Evolutionary conservation across 53 echinoderm and acorn worm genomes (phyloP), one percentile per base, ranked within the genome.

Genomic region (Crossaster papposus): DNA sequence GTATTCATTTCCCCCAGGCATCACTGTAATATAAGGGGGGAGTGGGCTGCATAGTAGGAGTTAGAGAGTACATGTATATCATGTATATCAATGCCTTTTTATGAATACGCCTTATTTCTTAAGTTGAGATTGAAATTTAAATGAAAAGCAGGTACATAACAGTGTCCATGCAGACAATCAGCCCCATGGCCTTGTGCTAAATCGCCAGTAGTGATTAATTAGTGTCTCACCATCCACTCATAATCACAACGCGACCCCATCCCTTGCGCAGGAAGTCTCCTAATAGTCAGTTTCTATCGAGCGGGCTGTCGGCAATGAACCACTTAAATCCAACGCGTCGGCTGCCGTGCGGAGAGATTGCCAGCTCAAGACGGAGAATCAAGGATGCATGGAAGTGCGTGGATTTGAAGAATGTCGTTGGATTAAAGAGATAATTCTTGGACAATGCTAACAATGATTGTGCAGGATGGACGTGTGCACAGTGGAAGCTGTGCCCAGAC

Each of bases 191-290:
- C 53, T 33, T 70, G 72, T 53, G 29, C 74, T 35, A 35, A 52
- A 72, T 50, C 17, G 32, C 58, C 73, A 52, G 20, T n/a, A 29
- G 53, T 85, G 85, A 85, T 85, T 85, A 72, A 85, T 85, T 85
- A 54, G 31, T 73, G 51, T 6, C 70, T 50, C 9, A 65, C 34
- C 24, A 34, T 70, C 83, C 17, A 30, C 33, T 85, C 73, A 33
- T n/a, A 34, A 2, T 36, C 53, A 52, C 64, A 70, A 30, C 30
- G 72, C 9, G 28, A 83, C 20, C 11, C 17, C 29, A 26, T 14
- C 13, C 64, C 65, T 5, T 9, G 44, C 29, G 17, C 72, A 32
- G 73, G 85, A 85, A 73, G 58, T 80, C 79, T 58, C 51, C 33
- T 35, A 34, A 72, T 44, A 30, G 54, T 72, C 65, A 82, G 64